Evolutionary conservation across 2,113 vertebrate species (phyloP).

Genomic region (Pomatostomus ruficeps): DNA sequence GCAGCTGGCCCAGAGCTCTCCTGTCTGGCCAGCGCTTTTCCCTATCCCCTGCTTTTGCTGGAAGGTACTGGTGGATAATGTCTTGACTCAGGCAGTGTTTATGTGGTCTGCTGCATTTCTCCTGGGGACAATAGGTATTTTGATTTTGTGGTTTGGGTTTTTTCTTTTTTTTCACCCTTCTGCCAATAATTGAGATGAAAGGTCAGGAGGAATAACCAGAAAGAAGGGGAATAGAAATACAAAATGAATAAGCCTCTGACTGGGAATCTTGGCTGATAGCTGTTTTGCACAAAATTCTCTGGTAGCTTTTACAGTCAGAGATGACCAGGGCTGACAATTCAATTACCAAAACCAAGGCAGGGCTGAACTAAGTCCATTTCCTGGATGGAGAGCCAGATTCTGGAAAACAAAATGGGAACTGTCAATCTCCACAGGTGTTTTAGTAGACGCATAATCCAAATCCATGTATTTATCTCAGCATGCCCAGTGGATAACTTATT

Average conservation of each 20-base stretch:
- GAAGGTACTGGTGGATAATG: background rate
- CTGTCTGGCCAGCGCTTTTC: background rate
- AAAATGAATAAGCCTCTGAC: background rate
- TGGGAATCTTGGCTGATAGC: background rate
- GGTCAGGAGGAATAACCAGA: background rate
- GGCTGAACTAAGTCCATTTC: background rate
- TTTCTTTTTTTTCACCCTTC: rapidly evolving
- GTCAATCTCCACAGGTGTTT: background rate
- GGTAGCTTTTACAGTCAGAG: background rate
- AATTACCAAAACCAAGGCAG: background rate
- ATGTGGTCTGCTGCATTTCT: background rate
- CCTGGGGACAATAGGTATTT: background rate
- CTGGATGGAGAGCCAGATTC: background rate
- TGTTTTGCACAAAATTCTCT: background rate
- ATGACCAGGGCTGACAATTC: background rate
- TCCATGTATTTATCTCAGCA: background rate
- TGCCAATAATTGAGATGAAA: background rate
- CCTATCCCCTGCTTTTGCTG: background rate
- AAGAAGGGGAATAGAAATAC: background rate
- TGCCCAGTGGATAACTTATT: background rate
- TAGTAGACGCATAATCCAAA: background rate
- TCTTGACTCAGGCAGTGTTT: background rate
- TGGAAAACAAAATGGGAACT: background rate
- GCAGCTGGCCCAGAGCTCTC: background rate
- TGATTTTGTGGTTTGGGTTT: background rate